Conservation (phyloP, 2,888 invertebrate species). For the Drosophila mimetica region DNA sequence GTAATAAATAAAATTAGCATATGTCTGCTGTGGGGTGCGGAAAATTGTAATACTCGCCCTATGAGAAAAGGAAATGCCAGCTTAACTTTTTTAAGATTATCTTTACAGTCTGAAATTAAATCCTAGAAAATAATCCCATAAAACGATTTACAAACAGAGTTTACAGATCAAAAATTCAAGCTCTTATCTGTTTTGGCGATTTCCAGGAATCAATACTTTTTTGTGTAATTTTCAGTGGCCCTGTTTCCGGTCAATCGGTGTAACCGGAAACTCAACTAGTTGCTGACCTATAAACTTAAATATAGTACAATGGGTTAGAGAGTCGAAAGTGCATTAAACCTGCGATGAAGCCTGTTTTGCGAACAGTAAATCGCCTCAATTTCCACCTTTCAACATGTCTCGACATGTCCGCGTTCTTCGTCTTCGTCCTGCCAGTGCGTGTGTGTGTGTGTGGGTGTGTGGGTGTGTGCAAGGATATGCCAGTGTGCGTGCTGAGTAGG, state of each 20-base stretch:
- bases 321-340: constrained; percentile 10
- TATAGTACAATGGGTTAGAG: neutral
- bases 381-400: constrained; percentile 80
- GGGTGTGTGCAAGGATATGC: neutral
- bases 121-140: too few species aligned
- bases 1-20: constrained; percentile 31
- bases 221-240: neutral
- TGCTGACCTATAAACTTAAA: constrained; percentile 3
- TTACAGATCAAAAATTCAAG: too few species aligned
- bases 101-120: too few species aligned
- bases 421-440: constrained; percentile 2
- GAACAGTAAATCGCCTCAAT: constrained; percentile 75
- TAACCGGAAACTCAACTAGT: neutral
- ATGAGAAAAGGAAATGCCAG: neutral
- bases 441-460: constrained; percentile 12
- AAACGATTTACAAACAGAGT: too few species aligned
- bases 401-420: constrained; percentile 48
- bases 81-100: too few species aligned
- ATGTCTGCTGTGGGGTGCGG: neutral
- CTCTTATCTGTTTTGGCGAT: too few species aligned
- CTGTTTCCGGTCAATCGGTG: neutral
- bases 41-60: neutral
- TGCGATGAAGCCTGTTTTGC: constrained; percentile 40
- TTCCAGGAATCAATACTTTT: too few species aligned
- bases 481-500: constrained; percentile 59